Evolutionary conservation across 2,888 invertebrate species (phyloP).

Genomic region (Eutolmus rufibarbis): DNA sequence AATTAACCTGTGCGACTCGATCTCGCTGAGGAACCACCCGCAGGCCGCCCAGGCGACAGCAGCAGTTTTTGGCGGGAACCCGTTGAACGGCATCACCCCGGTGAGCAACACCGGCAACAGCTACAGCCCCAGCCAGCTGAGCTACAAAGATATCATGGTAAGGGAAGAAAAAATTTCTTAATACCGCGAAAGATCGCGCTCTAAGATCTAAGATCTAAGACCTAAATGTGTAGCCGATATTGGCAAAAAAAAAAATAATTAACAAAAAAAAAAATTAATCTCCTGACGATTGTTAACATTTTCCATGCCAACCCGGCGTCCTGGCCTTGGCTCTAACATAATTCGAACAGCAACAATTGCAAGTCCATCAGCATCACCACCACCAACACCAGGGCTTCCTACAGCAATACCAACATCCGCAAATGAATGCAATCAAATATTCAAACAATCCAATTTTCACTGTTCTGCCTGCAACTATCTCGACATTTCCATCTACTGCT

Average conservation of each 20-base stretch:
- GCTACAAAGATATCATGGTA: slow-evolving; percentile 50
- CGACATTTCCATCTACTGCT: slow-evolving; percentile 52
- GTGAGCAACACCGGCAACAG: background rate
- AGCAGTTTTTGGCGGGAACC: slow-evolving; percentile 32
- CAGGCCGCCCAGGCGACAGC: slow-evolving; percentile 51
- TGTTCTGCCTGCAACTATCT: slow-evolving; percentile 41
- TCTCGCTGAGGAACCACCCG: slow-evolving; percentile 53
- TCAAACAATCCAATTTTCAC: slow-evolving; percentile 41
- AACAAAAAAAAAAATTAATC: slow-evolving; percentile 4
- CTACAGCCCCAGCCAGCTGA: slow-evolving; percentile 35
- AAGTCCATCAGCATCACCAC: slow-evolving; percentile 43
- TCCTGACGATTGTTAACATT: slow-evolving; percentile 40
- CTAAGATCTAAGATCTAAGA: background rate
- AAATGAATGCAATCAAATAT: slow-evolving; percentile 42
- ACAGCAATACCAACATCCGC: slow-evolving; percentile 20
- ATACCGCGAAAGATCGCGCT: background rate
- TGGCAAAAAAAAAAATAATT: background rate
- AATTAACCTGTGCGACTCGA: slow-evolving; percentile 53
- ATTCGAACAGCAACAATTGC: slow-evolving; percentile 55
- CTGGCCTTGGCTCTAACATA: slow-evolving; percentile 45
- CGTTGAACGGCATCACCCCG: slow-evolving; percentile 32
- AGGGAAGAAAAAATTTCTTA: slow-evolving; percentile 30
- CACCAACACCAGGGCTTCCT: slow-evolving; percentile 27
- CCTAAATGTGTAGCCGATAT: background rate
- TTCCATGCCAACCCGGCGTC: slow-evolving; percentile 48